A percentile compares a stretch with the other conserved stretches of the same genome.
These are phyloP conservation scores for Taenioides sp. DNA, from an alignment of 2,797 vertebrate genomes.

Conservation along the genomic window DNA sequence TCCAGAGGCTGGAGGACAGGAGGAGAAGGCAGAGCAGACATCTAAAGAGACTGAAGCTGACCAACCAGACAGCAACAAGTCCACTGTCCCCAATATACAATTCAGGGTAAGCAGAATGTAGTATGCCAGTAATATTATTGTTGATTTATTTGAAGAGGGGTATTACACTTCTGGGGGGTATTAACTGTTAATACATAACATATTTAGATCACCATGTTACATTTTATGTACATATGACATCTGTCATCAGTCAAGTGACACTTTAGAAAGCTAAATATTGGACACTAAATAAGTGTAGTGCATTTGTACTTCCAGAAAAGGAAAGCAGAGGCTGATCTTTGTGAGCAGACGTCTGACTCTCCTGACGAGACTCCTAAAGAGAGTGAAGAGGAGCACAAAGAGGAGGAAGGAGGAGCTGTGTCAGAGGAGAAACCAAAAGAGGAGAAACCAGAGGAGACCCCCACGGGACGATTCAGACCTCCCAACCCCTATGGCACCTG, in stretches of 20 bases:
- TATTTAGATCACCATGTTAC: no score
- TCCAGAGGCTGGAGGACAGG: conserved; percentile 60
- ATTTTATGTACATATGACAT: no score
- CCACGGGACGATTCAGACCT: conserved; percentile 67
- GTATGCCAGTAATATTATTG: no score
- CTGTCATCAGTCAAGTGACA: no score
- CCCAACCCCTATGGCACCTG: conserved; percentile 87
- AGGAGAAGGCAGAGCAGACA: conserved; percentile 13
- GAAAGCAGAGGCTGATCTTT: conserved; percentile 47
- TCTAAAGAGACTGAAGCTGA: conserved; percentile 40
- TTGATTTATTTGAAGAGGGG: no score
- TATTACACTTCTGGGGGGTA: no score
- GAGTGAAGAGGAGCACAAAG: conserved; percentile 26
- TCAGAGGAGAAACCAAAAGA: neutral
- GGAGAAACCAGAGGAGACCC: conserved; percentile 34
- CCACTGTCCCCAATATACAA: conserved; percentile 68
- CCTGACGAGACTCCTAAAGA: conserved; percentile 27
- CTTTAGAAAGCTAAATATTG: neutral
- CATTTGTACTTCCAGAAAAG: conserved; percentile 61
- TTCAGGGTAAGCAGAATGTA: conserved; percentile 71
- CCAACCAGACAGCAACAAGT: conserved; percentile 44
- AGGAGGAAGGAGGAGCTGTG: conserved; percentile 4
- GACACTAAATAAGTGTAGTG: neutral
- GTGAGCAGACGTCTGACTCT: conserved; percentile 33
- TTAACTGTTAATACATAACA: no score